Evolutionary conservation across 2,797 vertebrate species (phyloP).

Genomic region (Helostoma temminkii): DNA sequence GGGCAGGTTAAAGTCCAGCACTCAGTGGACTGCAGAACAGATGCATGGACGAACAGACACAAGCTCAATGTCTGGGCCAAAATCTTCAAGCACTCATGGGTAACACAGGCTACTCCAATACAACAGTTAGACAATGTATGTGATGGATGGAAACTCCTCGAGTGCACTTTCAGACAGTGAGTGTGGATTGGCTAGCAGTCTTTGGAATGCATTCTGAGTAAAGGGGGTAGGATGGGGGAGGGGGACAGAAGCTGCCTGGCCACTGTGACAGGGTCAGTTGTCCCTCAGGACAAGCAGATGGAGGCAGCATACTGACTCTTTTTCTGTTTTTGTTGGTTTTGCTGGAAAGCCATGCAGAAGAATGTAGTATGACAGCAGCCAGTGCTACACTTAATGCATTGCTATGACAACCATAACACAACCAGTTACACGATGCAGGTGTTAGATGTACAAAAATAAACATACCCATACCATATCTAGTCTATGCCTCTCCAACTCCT

Average conservation of each 20-base stretch:
- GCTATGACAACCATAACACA: conserved; percentile 99
- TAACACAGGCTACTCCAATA: conserved; percentile 79
- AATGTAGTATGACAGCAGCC: conserved; percentile 99
- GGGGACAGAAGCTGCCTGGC: conserved; percentile 80
- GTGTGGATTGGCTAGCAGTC: conserved; percentile 79
- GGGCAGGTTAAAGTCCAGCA: conserved; percentile 80
- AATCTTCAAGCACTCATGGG: conserved; percentile 79
- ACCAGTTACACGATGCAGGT: conserved; percentile 99
- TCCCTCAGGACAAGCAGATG: conserved; percentile 92
- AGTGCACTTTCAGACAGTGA: conserved; percentile 82
- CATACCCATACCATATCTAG: conserved; percentile 99
- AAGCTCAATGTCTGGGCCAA: conserved; percentile 73
- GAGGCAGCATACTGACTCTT: conserved; percentile 92
- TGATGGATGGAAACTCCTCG: conserved; percentile 83
- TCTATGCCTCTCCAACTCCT: conserved; percentile 99
- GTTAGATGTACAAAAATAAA: conserved; percentile 99
- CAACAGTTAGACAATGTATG: conserved; percentile 81
- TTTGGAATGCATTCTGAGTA: conserved; percentile 84
- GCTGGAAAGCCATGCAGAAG: conserved; percentile 99
- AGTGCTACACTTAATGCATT: conserved; percentile 99
- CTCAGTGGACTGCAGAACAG: conserved; percentile 77
- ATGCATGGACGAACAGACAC: conserved; percentile 79
- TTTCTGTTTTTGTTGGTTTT: conserved; percentile 87
- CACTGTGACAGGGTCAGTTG: conserved; percentile 82
- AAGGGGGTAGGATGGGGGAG: conserved; percentile 64